These are phyloP conservation scores for Saxidomus purpurata DNA, from an alignment of 1,140 invertebrate species.

Conservation along the genomic window DNA sequence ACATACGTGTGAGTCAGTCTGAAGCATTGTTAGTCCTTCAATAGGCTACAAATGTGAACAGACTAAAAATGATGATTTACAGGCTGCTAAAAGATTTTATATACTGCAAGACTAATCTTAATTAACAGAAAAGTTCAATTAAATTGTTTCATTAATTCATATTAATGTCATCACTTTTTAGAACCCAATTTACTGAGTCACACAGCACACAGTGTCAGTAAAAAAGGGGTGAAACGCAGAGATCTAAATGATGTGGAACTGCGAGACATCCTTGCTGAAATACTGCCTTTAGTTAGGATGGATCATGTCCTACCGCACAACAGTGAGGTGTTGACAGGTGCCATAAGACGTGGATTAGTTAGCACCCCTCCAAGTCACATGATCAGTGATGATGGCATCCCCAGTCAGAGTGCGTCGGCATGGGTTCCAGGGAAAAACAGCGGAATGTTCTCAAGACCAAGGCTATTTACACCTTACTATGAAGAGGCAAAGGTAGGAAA, in stretches of 20 bases:
- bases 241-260: slow-evolving; percentile 95
- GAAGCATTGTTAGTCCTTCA: too few species aligned
- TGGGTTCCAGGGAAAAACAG: slow-evolving; percentile 94
- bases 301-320: slow-evolving; percentile 96
- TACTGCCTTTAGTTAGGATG: slow-evolving; percentile 93
- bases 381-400: slow-evolving; percentile 89
- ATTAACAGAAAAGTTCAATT: too few species aligned
- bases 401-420: slow-evolving; percentile 90
- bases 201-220: slow-evolving; percentile 95
- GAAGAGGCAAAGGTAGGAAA: slow-evolving; percentile 95
- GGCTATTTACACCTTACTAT: slow-evolving; percentile 97
- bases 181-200: slow-evolving; percentile 97
- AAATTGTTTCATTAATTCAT: too few species aligned
- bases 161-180: too few species aligned
- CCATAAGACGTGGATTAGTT: slow-evolving; percentile 94
- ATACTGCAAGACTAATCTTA: too few species aligned
- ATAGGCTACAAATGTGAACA: too few species aligned
- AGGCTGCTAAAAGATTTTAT: too few species aligned
- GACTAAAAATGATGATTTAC: too few species aligned
- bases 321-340: slow-evolving; percentile 92
- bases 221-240: slow-evolving; percentile 94
- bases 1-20: too few species aligned
- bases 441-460: slow-evolving; percentile 93
- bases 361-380: slow-evolving; percentile 95
- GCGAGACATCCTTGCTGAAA: slow-evolving; percentile 94